Base-by-base conservation (phyloP, 1,140 invertebrate species). In the Saccostrea cuccullata region DNA sequence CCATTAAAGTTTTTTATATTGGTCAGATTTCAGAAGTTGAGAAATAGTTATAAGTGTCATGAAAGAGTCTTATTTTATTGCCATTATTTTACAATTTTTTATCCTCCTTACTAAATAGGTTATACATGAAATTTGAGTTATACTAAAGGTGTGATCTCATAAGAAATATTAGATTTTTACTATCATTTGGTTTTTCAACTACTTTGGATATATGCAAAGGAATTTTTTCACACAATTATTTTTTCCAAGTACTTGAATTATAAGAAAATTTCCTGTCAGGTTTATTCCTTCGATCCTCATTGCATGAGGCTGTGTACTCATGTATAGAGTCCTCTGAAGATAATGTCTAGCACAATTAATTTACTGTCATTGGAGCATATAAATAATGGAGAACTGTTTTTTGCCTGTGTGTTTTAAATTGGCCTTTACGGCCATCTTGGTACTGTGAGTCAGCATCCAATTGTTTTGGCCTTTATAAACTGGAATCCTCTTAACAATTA, bases 401-500 rank as follows among this genome's bases (percentile, higher is more conserved):
- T 77, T 77, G 36, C 11, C 26, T 36, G 13, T 77, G 70, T 17
- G 30, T 77, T 77, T 77, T 30, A 77, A 77, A 77, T 77, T 77
- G 26, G 70, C 30, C 70, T 30, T 77, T 36, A 77, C 30, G 70
- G 26, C 23, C 26, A 30, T 26, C 9, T 77, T 77, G 70, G 70
- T 77, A 77, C 30, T 77, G 70, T 77, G 70, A 77, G 23, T 77
- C 70, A 77, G 70, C 70, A 30, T 30, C 26, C 70, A 77, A 77
- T 77, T 77, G 70, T 77, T 77, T 77, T 77, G 70, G 70, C 70
- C 70, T 77, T 77, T 77, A 77, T 77, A 77, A 77, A 77, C 70
- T 77, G 70, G 26, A 77, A 77, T 77, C 70, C 70, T 77, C 70
- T 77, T 77, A 77, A 77, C 70, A 77, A 77, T 77, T 77, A 77